A percentile compares a stretch with the other conserved stretches of the same genome.
Evolutionary conservation across 2,113 vertebrate genomes (phyloP).

Genomic region (Dromiciops gliroides): DNA sequence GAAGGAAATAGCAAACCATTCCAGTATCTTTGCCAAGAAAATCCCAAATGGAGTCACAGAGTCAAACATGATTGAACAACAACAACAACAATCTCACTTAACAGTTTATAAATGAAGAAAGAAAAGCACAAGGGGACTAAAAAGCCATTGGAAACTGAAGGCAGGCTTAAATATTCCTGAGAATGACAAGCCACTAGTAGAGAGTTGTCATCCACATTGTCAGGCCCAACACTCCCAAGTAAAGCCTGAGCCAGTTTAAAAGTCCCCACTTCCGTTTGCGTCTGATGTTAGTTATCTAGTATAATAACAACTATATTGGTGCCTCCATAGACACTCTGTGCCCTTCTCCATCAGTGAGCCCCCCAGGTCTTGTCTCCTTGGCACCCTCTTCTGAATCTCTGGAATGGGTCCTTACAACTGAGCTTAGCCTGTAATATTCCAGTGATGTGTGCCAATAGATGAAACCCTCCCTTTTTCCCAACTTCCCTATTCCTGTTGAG

Average conservation of each 20-base stretch:
- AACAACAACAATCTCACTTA: neutral
- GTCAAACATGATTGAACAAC: neutral
- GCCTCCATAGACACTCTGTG: too few relatives aligned
- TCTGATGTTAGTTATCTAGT: neutral
- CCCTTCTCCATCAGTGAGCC: too few relatives aligned
- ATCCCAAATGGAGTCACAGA: neutral
- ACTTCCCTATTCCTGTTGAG: neutral
- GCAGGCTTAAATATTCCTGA: neutral
- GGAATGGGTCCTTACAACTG: neutral
- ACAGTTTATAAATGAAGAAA: neutral
- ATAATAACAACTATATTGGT: too few relatives aligned
- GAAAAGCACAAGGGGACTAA: neutral
- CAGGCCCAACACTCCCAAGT: neutral
- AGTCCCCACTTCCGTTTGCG: neutral
- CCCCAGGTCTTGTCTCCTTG: too few relatives aligned
- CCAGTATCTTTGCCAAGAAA: neutral
- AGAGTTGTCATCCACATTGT: neutral
- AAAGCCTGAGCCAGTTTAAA: neutral
- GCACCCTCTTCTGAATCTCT: neutral
- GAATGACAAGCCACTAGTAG: neutral
- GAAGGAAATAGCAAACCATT: neutral
- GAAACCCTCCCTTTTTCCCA: neutral
- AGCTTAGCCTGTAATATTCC: neutral
- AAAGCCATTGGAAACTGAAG: neutral
- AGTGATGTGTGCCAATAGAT: neutral